Base-by-base conservation (phyloP, 2,797 vertebrate species). In the Telmatherina bonti region DNA sequence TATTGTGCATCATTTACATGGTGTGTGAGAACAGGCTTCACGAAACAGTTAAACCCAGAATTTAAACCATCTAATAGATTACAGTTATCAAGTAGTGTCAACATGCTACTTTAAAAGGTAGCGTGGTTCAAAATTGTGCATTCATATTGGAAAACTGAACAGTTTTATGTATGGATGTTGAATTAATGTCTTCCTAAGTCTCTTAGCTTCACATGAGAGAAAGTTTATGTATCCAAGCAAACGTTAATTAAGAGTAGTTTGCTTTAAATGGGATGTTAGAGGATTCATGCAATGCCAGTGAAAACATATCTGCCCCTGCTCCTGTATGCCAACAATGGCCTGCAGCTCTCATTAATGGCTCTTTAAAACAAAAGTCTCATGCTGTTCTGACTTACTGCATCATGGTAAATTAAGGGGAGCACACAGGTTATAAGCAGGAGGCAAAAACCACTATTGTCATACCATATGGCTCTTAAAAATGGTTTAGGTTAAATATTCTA, bases 1-100 rank as follows among this genome's bases (percentile, higher is more conserved):
- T 49, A 64, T 58, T 53, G 56, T 30, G 60, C 62, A 70, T 67
- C 38, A 85, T 91, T 89, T 85, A 91, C 88, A 91, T 85, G 85
- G 72, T 41, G 57, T 54, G 22, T 72, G 27, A 69, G 47, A 57
- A 27, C 13, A 8, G 49, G 31, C 47, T 70, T 51, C 24, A 20
- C 31, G 38, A 20, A 63, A 51, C 30, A 11, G 24, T 52, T 54
- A 31, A 41, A 45, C 29, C 51, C 11, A 3, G 41, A 52, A 5
- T 18, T 43, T 65, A 66, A 66, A 80, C 45, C n/a, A 38, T 30
- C 43, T 26, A 15, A 56, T 7, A 35, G 22, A 15, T 67, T 16
- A 30, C 61, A 62, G 36, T 26, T 27, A 68, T 65, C 38, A n/a
- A 33, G 7, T 6, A 13, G 18, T 41, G 4, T 38, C 1, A 4